Base-by-base conservation (phyloP, 2,113 vertebrate species). In the Oncorhynchus keta region DNA sequence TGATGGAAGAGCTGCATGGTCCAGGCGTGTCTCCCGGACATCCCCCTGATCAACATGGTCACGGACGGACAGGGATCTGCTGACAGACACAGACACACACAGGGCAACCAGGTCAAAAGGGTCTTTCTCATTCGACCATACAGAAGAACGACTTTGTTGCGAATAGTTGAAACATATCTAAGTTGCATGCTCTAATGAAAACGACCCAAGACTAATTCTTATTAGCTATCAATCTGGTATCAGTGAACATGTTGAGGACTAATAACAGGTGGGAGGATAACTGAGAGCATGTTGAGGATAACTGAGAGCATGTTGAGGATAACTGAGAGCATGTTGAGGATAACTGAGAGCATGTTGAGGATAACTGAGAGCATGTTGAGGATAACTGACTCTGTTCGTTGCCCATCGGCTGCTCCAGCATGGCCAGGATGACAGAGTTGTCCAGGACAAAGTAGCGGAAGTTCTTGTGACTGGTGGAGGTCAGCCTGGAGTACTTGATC, bases 371-470 rank as follows among this genome's bases (percentile, higher is more conserved):
- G 30, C 22, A n/a, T n/a, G 45, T 48, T 30, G 13, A 14, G 61
- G 30, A 59, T 20, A n/a, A 93, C 95, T 95, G 91, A 97, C 95
- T 96, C 90, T 96, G 94, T 7, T 96, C 94, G 66, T 95, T 93
- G 67, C 93, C 94, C 28, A 94, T 91, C 20, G 94, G 95, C 81
- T 96, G 94, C 84, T 98, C 97, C 91, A 96, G 72, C 93, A 97
- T 95, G 5, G 95, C 95, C 73, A 98, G 89, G 78, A 98, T 95
- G 81, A 97, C 96, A 1, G 95, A 97, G 76, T 95, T 95, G 78
- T 97, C 96, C 91, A 98, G 77, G 76, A 97, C 95, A 32, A 97
- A 98, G 88, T 98, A 98, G 55, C 95, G 92, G 90, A 97, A 96
- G 82, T 94, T 95, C 76, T 93, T 92, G 79, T 91, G 94, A 81